phyloP scores from a whole-genome alignment of 2,888 invertebrate genomes.

The Geophilus truncorum region DNA sequence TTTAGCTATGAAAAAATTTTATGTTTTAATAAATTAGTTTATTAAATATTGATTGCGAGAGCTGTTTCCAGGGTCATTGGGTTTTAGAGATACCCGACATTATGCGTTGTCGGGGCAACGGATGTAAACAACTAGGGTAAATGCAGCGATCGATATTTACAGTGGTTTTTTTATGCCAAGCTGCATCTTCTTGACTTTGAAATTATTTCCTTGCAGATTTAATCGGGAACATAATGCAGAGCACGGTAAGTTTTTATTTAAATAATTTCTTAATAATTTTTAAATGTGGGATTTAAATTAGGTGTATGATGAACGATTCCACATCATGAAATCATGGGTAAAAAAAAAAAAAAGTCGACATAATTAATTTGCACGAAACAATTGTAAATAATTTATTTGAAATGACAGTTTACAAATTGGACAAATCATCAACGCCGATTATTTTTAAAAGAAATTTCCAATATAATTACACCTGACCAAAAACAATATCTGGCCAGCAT shows the following conservation, averaged over 20 bases:
- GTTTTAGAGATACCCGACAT: neutral
- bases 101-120: neutral
- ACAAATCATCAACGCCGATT: neutral
- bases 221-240: neutral
- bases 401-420: neutral
- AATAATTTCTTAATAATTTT: neutral
- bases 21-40: neutral
- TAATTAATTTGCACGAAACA: neutral
- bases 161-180: neutral
- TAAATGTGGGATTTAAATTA: neutral
- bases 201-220: neutral
- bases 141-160: neutral
- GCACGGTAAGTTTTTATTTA: neutral
- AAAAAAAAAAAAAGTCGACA: neutral
- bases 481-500: neutral
- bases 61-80: neutral
- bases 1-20: neutral
- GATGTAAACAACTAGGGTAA: neutral
- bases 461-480: neutral
- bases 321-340: neutral
- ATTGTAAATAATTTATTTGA: neutral
- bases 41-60: neutral
- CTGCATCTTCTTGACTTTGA: neutral
- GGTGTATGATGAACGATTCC: neutral
- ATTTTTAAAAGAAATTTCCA: neutral